Evolutionary conservation across 2,888 invertebrate genomes (phyloP).

Genomic region (Diarsia brunnea): DNA sequence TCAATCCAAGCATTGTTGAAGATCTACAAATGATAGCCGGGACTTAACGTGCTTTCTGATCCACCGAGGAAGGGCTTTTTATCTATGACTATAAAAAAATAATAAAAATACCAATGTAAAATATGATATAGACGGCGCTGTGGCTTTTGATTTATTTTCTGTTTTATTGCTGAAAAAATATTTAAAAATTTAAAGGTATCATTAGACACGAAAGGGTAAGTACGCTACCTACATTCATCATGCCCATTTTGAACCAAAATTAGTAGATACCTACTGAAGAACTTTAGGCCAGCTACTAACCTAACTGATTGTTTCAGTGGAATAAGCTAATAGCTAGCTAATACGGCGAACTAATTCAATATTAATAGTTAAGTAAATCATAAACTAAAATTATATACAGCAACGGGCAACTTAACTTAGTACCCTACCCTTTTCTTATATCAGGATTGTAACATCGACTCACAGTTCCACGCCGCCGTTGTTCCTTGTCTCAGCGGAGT

Average conservation of each 20-base stretch:
- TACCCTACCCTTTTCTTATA: too few species aligned
- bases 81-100: background rate
- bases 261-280: background rate
- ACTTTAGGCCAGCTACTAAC: background rate
- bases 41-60: too few species aligned
- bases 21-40: too few species aligned
- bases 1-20: background rate
- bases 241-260: background rate
- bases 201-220: background rate
- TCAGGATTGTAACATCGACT: conserved; percentile 24
- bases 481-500: background rate
- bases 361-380: background rate
- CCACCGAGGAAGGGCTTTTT: too few species aligned
- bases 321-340: background rate
- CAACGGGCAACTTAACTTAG: background rate
- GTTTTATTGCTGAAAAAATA: conserved; percentile 57
- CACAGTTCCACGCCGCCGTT: conserved; percentile 21
- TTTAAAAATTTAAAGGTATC: background rate
- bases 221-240: background rate
- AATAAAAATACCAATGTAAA: conserved; percentile 74
- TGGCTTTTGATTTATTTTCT: conserved; percentile 48
- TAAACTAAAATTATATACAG: background rate
- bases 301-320: background rate
- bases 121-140: conserved; percentile 77
- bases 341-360: background rate